Conservation (phyloP, 1,140 invertebrate genomes). For the Antheraea pernyi region DNA sequence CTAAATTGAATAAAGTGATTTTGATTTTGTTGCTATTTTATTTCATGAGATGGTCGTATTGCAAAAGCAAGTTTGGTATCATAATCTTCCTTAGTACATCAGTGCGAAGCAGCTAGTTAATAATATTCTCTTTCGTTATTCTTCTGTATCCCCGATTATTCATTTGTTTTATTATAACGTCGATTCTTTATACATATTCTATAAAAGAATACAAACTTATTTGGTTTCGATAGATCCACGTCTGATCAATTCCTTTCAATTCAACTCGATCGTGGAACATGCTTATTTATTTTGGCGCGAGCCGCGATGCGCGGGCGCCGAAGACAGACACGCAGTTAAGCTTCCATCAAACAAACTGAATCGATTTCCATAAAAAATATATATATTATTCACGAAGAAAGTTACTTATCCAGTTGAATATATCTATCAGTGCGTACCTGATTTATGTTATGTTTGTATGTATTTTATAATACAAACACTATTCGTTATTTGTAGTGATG, state of each 20-base stretch:
- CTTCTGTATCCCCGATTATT: too few relatives aligned
- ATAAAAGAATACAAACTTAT: not conserved
- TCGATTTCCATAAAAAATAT: slow-evolving; percentile 43
- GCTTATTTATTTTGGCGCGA: slow-evolving; percentile 70
- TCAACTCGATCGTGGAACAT: slow-evolving; percentile 11
- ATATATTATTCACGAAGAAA: slow-evolving; percentile 17
- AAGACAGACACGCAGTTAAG: slow-evolving; percentile 60
- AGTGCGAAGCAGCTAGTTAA: too few relatives aligned
- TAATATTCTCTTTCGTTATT: too few relatives aligned
- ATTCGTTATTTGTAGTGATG: not conserved
- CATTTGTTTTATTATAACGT: too few relatives aligned
- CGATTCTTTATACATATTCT: too few relatives aligned
- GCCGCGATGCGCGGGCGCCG: slow-evolving; percentile 54
- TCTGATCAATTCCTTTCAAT: slow-evolving; percentile 19
- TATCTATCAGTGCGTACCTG: slow-evolving; percentile 7
- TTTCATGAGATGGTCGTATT: too few relatives aligned
- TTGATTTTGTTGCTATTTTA: too few relatives aligned
- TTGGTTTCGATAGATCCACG: not conserved
- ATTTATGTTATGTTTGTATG: not conserved
- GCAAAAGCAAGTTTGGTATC: too few relatives aligned
- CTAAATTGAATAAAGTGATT: too few relatives aligned
- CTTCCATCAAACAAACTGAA: slow-evolving; percentile 48
- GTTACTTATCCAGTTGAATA: slow-evolving; percentile 9
- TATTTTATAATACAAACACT: not conserved
- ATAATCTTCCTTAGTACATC: too few relatives aligned